Evolutionary conservation across 1,140 invertebrate genomes (phyloP), one percentile per base, ranked within the genome.

Genomic region (Muscidifurax raptorellus): DNA sequence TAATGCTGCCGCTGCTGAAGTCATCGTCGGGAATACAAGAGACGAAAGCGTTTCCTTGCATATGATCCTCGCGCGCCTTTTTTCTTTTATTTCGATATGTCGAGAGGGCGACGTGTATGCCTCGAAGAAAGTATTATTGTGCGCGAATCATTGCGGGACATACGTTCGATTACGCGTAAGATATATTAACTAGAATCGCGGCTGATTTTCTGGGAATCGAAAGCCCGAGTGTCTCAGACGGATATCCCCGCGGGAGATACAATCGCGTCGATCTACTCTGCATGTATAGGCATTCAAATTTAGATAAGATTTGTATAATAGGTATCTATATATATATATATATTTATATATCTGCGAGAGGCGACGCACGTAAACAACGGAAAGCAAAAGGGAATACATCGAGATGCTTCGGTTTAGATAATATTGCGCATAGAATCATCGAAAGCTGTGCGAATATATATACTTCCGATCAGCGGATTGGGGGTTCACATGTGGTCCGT

Each of bases 11-110:
- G n/a, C n/a, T 28, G 59, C 67, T 81, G 67, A 81, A 71, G 66
- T 81, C 79, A 81, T 72, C 79, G 30, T 52, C 82, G 40, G 79
- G 78, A 77, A 82, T 83, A 75, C n/a, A n/a, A n/a, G n/a, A 79
- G 79, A 28, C 27, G 32, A 30, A n/a, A 69, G 30, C 78, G 13
- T 40, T 69, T 69, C 67, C 32, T 44, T 12, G 9, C 32, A 22
- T 66, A 59, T 27, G 18, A n/a, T 12, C n/a, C 66, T 69, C 66
- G 0, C 27, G n/a, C 25, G 25, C 12, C 3, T 4, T 13, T 1
- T 18, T n/a, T 59, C 0, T 59, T 22, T 59, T n/a, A n/a, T n/a
- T n/a, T 5, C 18, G 52, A 22, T 59, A 22, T 59, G 22, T 22
- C 52, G 52, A 22, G 18, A 52, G 47, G 13, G 18, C 18, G 47